A percentile compares a stretch with the other conserved stretches of the same genome.
These are phyloP conservation scores for Myxocyprinus asiaticus DNA, from an alignment of 2,113 vertebrate genomes.

Conservation along the genomic window DNA sequence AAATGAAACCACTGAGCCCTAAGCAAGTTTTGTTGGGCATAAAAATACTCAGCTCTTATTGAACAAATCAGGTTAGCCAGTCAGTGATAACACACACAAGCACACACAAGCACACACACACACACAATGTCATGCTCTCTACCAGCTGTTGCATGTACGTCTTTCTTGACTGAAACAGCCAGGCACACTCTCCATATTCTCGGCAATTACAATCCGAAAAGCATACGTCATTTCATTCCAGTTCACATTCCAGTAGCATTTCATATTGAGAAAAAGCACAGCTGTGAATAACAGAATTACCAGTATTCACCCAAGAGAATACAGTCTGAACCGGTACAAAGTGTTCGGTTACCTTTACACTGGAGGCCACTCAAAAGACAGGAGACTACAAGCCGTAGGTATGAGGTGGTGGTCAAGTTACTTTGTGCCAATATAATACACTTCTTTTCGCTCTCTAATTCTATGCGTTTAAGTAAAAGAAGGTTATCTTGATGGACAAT, in stretches of 20 bases:
- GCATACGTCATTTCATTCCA: slow-evolving; percentile 6
- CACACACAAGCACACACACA: slow-evolving; percentile 4
- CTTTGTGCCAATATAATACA: slow-evolving; percentile 14
- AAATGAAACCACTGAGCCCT: neutral
- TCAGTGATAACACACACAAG: slow-evolving; percentile 29
- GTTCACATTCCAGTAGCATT: too few relatives aligned
- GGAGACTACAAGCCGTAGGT: slow-evolving; percentile 8
- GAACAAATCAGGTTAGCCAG: slow-evolving; percentile 43
- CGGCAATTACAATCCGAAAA: slow-evolving; percentile 59
- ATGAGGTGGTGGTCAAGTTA: slow-evolving; percentile 12
- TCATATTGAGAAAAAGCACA: slow-evolving; percentile 1
- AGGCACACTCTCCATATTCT: slow-evolving; percentile 31
- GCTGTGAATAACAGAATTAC: slow-evolving; percentile 33
- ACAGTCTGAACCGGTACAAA: neutral
- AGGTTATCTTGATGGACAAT: slow-evolving; percentile 28
- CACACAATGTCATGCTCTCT: slow-evolving; percentile 23
- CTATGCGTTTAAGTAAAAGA: slow-evolving; percentile 25
- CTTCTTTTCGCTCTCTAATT: slow-evolving; percentile 19
- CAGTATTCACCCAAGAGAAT: neutral
- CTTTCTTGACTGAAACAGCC: slow-evolving; percentile 35
- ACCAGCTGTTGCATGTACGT: slow-evolving; percentile 24
- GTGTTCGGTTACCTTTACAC: neutral
- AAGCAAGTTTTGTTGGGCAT: neutral
- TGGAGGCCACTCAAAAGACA: slow-evolving; percentile 15
- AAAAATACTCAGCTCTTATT: slow-evolving; percentile 25